Conservation (phyloP, 2,888 invertebrate genomes). For the Amblyjoppa fuscipennis region DNA sequence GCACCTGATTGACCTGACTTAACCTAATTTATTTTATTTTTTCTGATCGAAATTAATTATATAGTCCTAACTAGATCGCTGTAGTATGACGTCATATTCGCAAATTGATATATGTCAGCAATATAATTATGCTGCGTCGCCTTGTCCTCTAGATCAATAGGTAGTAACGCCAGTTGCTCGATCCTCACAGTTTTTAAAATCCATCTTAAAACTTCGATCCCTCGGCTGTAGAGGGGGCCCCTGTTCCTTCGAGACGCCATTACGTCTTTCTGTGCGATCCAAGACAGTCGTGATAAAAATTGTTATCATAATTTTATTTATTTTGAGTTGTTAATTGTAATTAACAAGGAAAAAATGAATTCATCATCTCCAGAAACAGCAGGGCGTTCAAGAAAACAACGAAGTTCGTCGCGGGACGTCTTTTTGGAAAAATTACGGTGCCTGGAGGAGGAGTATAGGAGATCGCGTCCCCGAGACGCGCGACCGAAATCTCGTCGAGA, state of each 20-base stretch:
- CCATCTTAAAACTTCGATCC: slow-evolving; percentile 31
- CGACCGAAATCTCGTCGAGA: slow-evolving; percentile 11
- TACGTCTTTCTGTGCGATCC: slow-evolving; percentile 67
- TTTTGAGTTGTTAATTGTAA: not conserved
- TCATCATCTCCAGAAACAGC: slow-evolving; percentile 33
- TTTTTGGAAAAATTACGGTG: slow-evolving; percentile 54
- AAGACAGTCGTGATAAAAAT: slow-evolving; percentile 50
- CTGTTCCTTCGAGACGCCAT: slow-evolving; percentile 41
- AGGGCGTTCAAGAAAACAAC: slow-evolving; percentile 31
- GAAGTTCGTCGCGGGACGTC: slow-evolving; percentile 46
- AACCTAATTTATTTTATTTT: too few relatives aligned
- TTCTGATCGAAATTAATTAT: too few relatives aligned
- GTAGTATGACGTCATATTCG: too few relatives aligned
- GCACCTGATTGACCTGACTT: too few relatives aligned
- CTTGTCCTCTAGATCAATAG: slow-evolving; percentile 62
- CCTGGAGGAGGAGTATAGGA: slow-evolving; percentile 51
- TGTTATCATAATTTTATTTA: slow-evolving; percentile 27
- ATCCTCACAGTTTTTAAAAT: slow-evolving; percentile 57
- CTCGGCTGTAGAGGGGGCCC: not conserved
- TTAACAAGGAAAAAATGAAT: slow-evolving; percentile 44
- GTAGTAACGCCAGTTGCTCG: slow-evolving; percentile 65
- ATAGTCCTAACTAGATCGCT: too few relatives aligned
- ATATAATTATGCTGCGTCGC: slow-evolving; percentile 47
- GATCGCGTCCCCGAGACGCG: slow-evolving; percentile 28
- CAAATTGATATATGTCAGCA: too few relatives aligned